A percentile compares a stretch with the other conserved stretches of the same genome.
These are phyloP conservation scores for Phaetusa simplex DNA, from an alignment of 2,113 vertebrate species.

Conservation along the genomic window DNA sequence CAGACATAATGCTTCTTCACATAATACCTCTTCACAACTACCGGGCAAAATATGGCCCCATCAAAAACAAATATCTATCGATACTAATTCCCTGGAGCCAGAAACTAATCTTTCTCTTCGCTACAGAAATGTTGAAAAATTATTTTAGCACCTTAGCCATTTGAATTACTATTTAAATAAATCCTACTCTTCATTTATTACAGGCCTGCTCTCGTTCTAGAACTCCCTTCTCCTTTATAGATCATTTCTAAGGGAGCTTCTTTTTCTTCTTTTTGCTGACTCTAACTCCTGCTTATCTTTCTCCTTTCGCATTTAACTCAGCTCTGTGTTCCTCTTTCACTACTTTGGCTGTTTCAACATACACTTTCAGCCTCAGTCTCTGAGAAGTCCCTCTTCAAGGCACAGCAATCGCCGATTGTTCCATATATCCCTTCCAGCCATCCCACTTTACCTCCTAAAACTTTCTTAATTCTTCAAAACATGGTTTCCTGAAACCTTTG, in stretches of 20 bases:
- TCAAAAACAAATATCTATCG: background rate
- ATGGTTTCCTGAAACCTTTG: background rate
- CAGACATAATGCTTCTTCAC: background rate
- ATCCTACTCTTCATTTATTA: background rate
- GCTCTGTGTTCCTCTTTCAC: background rate
- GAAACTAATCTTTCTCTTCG: background rate
- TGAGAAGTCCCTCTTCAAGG: slow-evolving; percentile 20
- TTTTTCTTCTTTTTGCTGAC: slow-evolving; percentile 53
- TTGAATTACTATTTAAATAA: background rate
- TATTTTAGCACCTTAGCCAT: background rate
- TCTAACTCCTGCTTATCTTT: slow-evolving; percentile 39
- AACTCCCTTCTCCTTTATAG: slow-evolving; percentile 21
- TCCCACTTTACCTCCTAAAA: slow-evolving; percentile 29
- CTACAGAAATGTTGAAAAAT: background rate
- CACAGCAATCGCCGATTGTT: background rate
- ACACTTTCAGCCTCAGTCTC: background rate
- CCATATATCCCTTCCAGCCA: background rate
- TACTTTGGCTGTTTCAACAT: background rate
- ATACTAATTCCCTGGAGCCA: background rate
- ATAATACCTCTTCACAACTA: background rate
- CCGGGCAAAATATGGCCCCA: background rate
- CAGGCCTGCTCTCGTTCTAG: background rate
- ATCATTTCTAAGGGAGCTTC: slow-evolving; percentile 15
- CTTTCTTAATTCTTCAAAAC: slow-evolving; percentile 36
- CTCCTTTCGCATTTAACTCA: background rate